Conservation (phyloP, 2,888 invertebrate genomes). For the Chaetogeoica ovagalla region DNA sequence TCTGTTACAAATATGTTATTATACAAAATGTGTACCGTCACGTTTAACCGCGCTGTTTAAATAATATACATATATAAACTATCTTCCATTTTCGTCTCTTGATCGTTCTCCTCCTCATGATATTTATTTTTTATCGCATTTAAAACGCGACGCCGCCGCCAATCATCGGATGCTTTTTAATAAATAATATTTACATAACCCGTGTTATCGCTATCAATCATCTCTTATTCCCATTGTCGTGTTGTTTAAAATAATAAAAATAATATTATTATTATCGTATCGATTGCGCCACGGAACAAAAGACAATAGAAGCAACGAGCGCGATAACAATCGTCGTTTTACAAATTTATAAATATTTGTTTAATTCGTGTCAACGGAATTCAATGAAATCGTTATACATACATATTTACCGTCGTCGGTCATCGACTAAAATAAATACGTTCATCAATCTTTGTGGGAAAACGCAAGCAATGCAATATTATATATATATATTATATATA, state of each 20-base stretch:
- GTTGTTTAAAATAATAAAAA: too few species aligned
- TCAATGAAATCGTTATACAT: too few species aligned
- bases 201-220: constrained; percentile 15
- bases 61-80: background rate
- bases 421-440: background rate
- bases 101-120: background rate
- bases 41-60: background rate
- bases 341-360: too few species aligned
- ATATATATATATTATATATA: too few species aligned
- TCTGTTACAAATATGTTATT: too few species aligned
- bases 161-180: background rate
- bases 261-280: background rate
- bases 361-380: too few species aligned
- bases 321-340: constrained; percentile 11
- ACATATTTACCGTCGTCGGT: too few species aligned
- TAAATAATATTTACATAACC: background rate
- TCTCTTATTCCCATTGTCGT: constrained; percentile 1
- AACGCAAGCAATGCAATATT: too few species aligned
- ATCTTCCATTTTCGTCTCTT: background rate
- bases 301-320: constrained; percentile 2
- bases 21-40: background rate
- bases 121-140: constrained; percentile 27
- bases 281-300: background rate
- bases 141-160: constrained; percentile 12
- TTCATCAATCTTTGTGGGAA: constrained; percentile 3